Percentiles rank a stretch among this genome's conserved stretches.
Evolutionary conservation across 1,140 invertebrate species (phyloP).

Genomic region (Drosophila carrolli): DNA sequence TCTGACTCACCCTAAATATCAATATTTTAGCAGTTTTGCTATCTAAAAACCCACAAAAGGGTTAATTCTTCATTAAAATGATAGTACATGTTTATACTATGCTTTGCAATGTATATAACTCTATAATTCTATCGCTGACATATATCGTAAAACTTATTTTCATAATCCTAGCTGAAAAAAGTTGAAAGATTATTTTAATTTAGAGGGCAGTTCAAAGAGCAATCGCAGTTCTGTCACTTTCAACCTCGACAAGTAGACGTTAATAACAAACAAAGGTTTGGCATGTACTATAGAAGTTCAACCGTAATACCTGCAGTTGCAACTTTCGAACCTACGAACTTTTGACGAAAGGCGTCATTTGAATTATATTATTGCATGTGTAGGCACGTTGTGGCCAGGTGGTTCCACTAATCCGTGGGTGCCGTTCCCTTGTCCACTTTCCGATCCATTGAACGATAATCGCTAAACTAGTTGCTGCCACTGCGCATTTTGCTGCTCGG

Average conservation of each 20-base stretch:
- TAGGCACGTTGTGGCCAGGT: conserved; percentile 33
- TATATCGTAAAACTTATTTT: too few relatives aligned
- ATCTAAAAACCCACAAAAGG: background rate
- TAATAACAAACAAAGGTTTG: conserved; percentile 11
- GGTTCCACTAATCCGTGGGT: conserved; percentile 8
- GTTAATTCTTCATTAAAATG: background rate
- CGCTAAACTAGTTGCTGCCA: conserved; percentile 25
- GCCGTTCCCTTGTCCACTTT: conserved; percentile 5
- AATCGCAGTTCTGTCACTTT: too few relatives aligned
- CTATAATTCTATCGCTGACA: too few relatives aligned
- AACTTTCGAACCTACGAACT: conserved; percentile 8
- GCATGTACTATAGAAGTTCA: background rate
- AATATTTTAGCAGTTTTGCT: background rate
- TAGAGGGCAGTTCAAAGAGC: background rate
- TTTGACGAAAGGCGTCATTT: conserved; percentile 28
- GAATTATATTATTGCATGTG: conserved; percentile 25
- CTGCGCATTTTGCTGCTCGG: conserved; percentile 37
- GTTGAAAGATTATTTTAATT: background rate
- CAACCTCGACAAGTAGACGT: background rate
- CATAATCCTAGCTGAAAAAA: too few relatives aligned
- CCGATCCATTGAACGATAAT: conserved; percentile 50
- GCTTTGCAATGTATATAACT: too few relatives aligned
- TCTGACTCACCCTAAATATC: background rate
- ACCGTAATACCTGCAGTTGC: conserved; percentile 12
- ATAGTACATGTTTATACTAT: too few relatives aligned